phyloP scores from a whole-genome alignment of 1,140 invertebrate genomes.

The Eubasilissa regina region DNA sequence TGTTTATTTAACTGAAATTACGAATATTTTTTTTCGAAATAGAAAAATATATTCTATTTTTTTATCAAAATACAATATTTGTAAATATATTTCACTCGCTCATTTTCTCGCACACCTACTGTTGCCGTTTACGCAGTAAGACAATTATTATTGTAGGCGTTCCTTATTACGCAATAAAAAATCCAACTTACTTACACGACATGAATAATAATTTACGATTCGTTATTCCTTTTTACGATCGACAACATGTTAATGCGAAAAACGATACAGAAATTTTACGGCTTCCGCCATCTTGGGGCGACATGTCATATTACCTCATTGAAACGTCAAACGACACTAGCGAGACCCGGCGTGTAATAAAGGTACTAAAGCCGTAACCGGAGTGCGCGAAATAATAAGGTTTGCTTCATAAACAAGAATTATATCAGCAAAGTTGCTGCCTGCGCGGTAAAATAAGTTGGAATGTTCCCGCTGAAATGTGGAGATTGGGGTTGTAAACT shows the following conservation, averaged over 20 bases:
- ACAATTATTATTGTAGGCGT: too few species aligned
- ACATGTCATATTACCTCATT: conserved; percentile 12
- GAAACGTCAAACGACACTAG: conserved; percentile 27
- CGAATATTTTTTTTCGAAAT: too few species aligned
- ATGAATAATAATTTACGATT: conserved; percentile 10
- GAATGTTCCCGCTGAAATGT: conserved; percentile 11
- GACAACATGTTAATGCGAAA: conserved; percentile 22
- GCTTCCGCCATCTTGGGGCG: conserved; percentile 8
- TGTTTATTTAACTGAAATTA: too few species aligned
- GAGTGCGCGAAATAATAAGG: conserved; percentile 7
- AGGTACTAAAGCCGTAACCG: conserved; percentile 24
- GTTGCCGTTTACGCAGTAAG: too few species aligned
- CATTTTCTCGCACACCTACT: too few species aligned
- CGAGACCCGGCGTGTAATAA: conserved; percentile 6
- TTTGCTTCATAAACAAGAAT: conserved; percentile 19
- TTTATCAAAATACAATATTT: too few species aligned
- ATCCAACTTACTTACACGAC: not conserved
- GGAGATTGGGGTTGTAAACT: conserved; percentile 20
- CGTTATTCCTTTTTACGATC: conserved; percentile 19
- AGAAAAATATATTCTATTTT: too few species aligned
- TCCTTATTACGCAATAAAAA: too few species aligned
- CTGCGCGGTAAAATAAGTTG: conserved; percentile 21
- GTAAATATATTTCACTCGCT: too few species aligned
- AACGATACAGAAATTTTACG: conserved; percentile 7
- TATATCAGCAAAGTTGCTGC: conserved; percentile 13